These are phyloP conservation scores for Eubasilissa regina DNA, from an alignment of 1,140 invertebrate genomes.

Conservation along the genomic window DNA sequence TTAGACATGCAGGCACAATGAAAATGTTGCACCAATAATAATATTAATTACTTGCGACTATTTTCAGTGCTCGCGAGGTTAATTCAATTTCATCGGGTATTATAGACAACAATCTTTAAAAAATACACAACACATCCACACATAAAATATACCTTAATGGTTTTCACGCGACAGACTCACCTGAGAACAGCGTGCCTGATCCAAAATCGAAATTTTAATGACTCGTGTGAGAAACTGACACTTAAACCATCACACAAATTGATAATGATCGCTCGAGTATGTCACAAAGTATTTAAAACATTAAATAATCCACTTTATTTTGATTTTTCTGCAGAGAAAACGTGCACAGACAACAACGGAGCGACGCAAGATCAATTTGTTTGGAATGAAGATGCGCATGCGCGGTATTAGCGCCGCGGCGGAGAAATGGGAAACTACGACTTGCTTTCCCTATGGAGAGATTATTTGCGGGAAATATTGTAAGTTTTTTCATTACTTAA, in stretches of 20 bases:
- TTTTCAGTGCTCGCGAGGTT: no score
- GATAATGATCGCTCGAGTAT: neutral
- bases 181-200: neutral
- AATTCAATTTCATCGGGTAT: no score
- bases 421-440: neutral
- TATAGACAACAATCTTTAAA: no score
- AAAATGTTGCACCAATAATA: no score
- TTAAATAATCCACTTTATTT: neutral
- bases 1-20: no score
- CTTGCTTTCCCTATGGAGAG: neutral
- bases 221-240: neutral
- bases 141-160: constrained; percentile 5
- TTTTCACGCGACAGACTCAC: neutral
- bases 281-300: neutral
- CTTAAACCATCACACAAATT: neutral
- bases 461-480: neutral
- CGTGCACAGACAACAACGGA: neutral
- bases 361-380: constrained; percentile 13
- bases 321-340: neutral
- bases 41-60: no score
- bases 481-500: neutral
- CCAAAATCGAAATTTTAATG: neutral
- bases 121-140: neutral
- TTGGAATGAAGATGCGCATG: neutral
- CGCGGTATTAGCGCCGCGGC: neutral